Conservation (phyloP, 2,113 vertebrate species). For the Platycercus adscitus region DNA sequence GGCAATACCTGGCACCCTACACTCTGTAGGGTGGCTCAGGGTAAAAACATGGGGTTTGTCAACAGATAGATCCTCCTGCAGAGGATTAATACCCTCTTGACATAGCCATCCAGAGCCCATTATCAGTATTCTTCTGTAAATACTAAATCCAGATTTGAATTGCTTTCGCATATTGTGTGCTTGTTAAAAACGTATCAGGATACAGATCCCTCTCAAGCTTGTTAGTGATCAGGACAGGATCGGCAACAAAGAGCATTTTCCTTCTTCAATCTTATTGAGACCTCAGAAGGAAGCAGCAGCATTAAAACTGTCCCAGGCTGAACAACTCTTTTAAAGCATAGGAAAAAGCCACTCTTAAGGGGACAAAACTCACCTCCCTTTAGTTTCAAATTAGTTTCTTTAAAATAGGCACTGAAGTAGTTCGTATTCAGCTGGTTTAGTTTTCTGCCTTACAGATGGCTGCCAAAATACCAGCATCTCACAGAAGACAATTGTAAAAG, state of each 20-base stretch:
- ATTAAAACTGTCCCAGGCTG: neutral
- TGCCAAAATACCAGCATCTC: neutral
- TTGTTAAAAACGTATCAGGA: neutral
- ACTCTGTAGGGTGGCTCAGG: neutral
- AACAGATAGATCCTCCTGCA: neutral
- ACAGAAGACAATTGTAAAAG: neutral
- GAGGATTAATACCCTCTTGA: neutral
- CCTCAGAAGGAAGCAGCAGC: neutral
- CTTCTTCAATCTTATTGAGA: neutral
- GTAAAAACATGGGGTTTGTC: neutral
- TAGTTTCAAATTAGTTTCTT: neutral
- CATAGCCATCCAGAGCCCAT: neutral
- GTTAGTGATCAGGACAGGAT: neutral
- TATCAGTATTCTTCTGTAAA: neutral
- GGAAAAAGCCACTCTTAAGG: neutral
- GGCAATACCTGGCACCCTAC: neutral
- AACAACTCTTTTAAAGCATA: neutral
- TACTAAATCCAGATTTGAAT: neutral
- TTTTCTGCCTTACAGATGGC: neutral
- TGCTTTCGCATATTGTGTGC: accelerated
- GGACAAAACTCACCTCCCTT: neutral
- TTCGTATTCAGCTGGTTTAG: neutral
- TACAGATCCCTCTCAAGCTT: neutral
- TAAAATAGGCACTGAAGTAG: neutral
- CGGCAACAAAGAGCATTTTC: neutral